phyloP scores from a whole-genome alignment of 2,888 invertebrate species.

The Brenthis hecate region DNA sequence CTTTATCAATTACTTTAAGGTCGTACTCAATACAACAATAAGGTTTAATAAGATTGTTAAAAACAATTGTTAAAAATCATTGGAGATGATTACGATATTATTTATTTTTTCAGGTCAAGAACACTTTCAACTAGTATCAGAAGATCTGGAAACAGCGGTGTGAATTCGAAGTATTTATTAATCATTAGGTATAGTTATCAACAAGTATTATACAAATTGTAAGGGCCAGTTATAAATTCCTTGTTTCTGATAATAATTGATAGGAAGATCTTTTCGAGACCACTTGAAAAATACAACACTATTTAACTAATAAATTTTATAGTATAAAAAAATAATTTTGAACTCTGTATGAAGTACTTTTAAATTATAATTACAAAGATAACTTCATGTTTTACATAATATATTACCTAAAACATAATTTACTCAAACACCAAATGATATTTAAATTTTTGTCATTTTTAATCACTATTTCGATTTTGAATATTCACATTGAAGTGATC shows the following conservation, averaged over 20 bases:
- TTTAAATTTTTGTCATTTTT: conserved; percentile 49
- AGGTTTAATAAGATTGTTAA: not conserved
- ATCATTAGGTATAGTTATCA: too few species aligned
- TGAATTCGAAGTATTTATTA: conserved; percentile 47
- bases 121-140: conserved; percentile 79
- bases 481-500: conserved; percentile 31
- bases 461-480: conserved; percentile 21
- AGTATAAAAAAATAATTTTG: not conserved
- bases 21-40: not conserved
- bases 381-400: not conserved
- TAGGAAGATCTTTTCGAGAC: too few species aligned
- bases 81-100: not conserved
- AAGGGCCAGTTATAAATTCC: too few species aligned
- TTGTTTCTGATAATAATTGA: too few species aligned
- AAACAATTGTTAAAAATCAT: too few species aligned
- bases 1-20: not conserved
- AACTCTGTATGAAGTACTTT: conserved; percentile 1
- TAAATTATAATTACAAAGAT: conserved; percentile 10
- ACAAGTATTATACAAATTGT: too few species aligned
- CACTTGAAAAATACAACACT: too few species aligned
- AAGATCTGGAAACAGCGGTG: conserved; percentile 78
- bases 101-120: conserved; percentile 71
- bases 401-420: conserved; percentile 4
- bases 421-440: conserved; percentile 61
- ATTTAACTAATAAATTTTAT: too few species aligned